These are phyloP conservation scores for Heteromormyrus szaboi DNA, from an alignment of 2,797 vertebrate species.

Conservation along the genomic window DNA sequence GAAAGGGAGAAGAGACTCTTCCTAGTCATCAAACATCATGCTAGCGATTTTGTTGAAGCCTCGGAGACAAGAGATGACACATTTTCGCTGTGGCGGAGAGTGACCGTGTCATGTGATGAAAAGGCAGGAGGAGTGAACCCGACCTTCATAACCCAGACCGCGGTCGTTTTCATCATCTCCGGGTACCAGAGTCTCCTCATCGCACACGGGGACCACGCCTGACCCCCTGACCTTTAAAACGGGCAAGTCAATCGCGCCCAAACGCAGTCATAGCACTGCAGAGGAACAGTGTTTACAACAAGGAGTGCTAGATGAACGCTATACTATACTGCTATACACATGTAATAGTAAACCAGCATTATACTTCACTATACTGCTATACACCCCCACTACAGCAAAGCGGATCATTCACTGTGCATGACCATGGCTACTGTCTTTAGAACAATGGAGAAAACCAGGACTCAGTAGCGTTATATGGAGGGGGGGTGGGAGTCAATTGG, in stretches of 20 bases:
- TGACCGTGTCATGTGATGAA: neutral
- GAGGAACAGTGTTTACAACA: neutral
- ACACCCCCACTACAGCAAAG: neutral
- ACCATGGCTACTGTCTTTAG: neutral
- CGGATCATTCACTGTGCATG: neutral
- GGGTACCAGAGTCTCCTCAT: neutral
- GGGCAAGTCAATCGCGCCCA: neutral
- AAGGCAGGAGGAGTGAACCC: neutral
- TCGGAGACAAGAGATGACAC: neutral
- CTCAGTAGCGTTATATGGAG: neutral
- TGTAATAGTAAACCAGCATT: neutral
- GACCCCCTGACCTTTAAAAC: neutral
- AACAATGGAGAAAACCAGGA: neutral
- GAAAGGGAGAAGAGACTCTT: neutral
- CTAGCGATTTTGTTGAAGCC: neutral
- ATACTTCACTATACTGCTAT: neutral
- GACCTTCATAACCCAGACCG: neutral
- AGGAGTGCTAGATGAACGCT: neutral
- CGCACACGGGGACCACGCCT: neutral
- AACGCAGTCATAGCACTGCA: neutral
- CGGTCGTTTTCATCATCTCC: neutral
- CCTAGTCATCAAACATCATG: neutral
- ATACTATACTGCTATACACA: neutral
- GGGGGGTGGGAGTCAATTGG: neutral
- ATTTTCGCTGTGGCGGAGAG: neutral